Evolutionary conservation across 2,113 vertebrate species (phyloP).

Genomic region (Marmota monax): DNA sequence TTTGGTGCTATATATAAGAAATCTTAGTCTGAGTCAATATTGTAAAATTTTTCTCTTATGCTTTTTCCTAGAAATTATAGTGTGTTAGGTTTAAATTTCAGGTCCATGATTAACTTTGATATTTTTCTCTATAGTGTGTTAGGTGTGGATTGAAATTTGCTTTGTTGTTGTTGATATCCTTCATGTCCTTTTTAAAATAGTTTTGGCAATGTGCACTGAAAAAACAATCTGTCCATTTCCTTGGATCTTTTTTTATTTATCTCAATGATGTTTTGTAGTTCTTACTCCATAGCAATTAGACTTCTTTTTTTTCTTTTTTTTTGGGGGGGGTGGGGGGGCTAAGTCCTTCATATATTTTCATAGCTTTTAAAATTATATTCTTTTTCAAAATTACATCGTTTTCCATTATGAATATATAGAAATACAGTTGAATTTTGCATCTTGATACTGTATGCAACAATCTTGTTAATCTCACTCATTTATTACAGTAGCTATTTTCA

Average conservation of each 20-base stretch:
- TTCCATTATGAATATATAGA: neutral
- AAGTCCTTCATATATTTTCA: neutral
- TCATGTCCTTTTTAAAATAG: neutral
- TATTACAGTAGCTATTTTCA: neutral
- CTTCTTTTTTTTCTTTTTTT: neutral
- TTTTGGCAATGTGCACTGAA: neutral
- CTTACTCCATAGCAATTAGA: neutral
- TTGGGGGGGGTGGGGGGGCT: too few relatives aligned
- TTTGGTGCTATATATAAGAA: neutral
- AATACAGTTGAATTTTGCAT: neutral
- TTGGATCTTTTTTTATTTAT: neutral
- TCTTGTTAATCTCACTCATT: neutral
- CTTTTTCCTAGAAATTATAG: slow-evolving; percentile 18
- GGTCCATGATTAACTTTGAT: neutral
- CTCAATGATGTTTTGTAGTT: neutral
- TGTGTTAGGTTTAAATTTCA: neutral
- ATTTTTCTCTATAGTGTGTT: neutral
- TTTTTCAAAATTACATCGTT: neutral
- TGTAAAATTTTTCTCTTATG: neutral
- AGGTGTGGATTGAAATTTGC: neutral
- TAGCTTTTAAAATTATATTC: neutral
- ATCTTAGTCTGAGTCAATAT: neutral
- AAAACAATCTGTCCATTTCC: neutral
- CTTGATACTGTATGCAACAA: neutral
- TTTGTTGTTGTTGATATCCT: neutral